These are phyloP conservation scores for Megalurothrips usitatus DNA, from an alignment of 2,888 invertebrate species.

Conservation along the genomic window DNA sequence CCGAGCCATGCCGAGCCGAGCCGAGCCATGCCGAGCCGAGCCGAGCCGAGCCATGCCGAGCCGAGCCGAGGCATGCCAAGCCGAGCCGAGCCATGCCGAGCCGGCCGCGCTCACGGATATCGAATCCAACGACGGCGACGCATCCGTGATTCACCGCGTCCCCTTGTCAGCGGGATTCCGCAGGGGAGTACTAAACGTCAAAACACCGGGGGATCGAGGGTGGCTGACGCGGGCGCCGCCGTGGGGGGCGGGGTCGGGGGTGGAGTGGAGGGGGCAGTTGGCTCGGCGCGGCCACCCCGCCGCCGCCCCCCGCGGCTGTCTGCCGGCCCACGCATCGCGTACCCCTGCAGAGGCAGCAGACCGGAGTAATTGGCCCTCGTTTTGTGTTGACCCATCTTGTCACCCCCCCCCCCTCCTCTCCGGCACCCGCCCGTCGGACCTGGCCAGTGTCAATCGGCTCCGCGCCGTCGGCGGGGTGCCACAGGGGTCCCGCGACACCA, in stretches of 20 bases:
- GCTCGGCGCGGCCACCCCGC: neutral
- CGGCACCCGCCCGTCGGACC: neutral
- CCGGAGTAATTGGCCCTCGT: neutral
- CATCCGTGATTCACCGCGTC: neutral
- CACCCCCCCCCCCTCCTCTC: neutral
- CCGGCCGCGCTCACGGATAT: neutral
- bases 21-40: neutral
- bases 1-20: neutral
- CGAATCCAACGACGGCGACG: neutral
- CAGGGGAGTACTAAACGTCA: conserved; percentile 8
- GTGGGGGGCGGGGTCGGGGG: too few relatives aligned
- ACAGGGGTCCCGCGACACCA: too few relatives aligned
- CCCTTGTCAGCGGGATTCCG: conserved; percentile 9
- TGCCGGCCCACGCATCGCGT: too few relatives aligned
- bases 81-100: neutral
- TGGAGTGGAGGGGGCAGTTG: too few relatives aligned
- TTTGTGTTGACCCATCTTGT: neutral
- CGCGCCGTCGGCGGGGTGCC: too few relatives aligned
- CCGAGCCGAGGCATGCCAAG: neutral
- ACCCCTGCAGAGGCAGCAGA: neutral
- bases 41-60: neutral
- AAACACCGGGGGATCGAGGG: conserved; percentile 10
- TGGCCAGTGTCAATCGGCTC: neutral
- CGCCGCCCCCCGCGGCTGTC: neutral
- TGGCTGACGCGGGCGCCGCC: neutral